Evolutionary conservation across 2,113 vertebrate species (phyloP).

Genomic region (Electrona antarctica): DNA sequence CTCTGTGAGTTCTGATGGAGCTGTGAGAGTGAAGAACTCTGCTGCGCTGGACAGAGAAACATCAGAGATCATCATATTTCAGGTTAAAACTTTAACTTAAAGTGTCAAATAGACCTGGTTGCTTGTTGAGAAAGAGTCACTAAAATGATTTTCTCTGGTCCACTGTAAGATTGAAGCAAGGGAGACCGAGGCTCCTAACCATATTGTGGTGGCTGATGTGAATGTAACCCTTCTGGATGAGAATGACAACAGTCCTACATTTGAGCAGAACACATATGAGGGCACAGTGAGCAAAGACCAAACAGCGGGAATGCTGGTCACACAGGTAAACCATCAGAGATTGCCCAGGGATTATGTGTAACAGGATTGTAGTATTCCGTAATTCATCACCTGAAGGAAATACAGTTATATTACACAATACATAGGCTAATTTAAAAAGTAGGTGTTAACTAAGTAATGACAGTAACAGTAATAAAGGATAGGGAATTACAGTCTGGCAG

Average conservation of each 20-base stretch:
- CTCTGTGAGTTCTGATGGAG: constrained; percentile 66
- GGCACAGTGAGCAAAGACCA: constrained; percentile 72
- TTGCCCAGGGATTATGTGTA: not conserved
- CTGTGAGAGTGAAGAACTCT: constrained; percentile 73
- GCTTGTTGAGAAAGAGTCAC: not conserved
- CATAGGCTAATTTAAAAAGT: too few species aligned
- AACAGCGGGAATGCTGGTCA: constrained; percentile 73
- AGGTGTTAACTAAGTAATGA: too few species aligned
- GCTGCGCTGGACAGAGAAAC: constrained; percentile 74
- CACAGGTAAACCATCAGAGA: constrained; percentile 69
- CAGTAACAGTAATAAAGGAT: too few species aligned
- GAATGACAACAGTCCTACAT: constrained; percentile 82
- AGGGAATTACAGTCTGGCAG: too few species aligned
- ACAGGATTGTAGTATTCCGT: too few species aligned
- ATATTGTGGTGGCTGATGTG: constrained; percentile 27
- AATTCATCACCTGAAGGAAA: too few species aligned
- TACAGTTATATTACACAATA: too few species aligned
- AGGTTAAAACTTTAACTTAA: constrained; percentile 59
- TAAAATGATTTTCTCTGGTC: not conserved
- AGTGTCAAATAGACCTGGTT: not conserved
- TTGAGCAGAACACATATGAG: constrained; percentile 61
- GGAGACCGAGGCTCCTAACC: constrained; percentile 50
- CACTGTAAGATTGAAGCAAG: constrained; percentile 73
- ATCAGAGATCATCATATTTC: constrained; percentile 53
- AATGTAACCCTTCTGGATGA: constrained; percentile 74